Conservation (phyloP, 2,888 invertebrate genomes). For the Lasioglossum vierecki region DNA sequence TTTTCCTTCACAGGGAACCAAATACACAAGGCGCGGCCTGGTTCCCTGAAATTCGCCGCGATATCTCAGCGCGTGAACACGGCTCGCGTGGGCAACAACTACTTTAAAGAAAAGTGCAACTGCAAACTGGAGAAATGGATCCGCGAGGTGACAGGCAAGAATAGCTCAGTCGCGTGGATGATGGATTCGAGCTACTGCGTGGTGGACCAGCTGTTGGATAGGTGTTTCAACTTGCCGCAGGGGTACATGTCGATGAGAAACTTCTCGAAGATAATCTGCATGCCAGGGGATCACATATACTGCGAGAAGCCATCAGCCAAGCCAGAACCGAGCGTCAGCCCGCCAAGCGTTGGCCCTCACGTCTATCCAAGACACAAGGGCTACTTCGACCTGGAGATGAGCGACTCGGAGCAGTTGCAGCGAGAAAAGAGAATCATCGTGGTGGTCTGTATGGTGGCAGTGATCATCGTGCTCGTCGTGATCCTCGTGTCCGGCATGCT, state of each 20-base stretch:
- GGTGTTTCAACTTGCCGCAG: constrained; percentile 88
- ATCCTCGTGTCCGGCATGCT: constrained; percentile 80
- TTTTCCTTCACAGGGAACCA: constrained; percentile 87
- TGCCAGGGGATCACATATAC: constrained; percentile 84
- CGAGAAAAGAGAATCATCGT: constrained; percentile 81
- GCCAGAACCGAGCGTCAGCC: constrained; percentile 78
- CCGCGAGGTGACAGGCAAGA: constrained; percentile 84
- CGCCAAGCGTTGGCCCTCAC: constrained; percentile 82
- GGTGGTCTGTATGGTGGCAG: constrained; percentile 79
- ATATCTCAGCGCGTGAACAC: constrained; percentile 84
- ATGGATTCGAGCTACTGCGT: constrained; percentile 87
- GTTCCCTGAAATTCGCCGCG: constrained; percentile 87
- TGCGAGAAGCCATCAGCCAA: constrained; percentile 86
- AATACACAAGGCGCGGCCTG: constrained; percentile 84
- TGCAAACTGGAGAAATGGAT: constrained; percentile 88
- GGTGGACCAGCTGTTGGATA: constrained; percentile 86
- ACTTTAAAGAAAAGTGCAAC: constrained; percentile 87
- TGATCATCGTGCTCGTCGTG: constrained; percentile 77
- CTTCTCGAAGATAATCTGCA: constrained; percentile 87
- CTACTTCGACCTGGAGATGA: constrained; percentile 82
- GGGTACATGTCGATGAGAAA: constrained; percentile 87
- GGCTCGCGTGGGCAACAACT: constrained; percentile 86
- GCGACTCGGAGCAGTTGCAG: constrained; percentile 80
- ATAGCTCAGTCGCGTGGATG: constrained; percentile 83
- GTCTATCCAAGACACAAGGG: constrained; percentile 80